Conservation (phyloP, 2,888 invertebrate genomes). For the Dione vanillae region DNA sequence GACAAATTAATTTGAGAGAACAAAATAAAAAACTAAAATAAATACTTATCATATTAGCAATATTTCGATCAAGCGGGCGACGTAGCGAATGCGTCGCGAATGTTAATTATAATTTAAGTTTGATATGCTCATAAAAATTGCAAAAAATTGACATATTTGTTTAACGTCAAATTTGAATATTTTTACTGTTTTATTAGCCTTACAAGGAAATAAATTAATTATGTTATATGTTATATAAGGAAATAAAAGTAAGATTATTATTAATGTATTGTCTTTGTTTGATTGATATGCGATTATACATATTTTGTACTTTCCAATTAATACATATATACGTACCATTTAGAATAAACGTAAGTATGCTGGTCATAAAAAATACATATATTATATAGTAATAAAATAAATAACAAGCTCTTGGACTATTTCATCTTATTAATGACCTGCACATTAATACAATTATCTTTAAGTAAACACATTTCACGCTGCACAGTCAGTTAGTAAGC, state of each 20-base stretch:
- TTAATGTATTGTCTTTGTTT: too few species aligned
- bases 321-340: too few species aligned
- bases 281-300: too few species aligned
- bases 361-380: not conserved
- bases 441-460: conserved; percentile 39
- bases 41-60: too few species aligned
- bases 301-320: too few species aligned
- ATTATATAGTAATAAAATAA: not conserved
- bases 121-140: not conserved
- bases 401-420: conserved; percentile 41
- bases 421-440: conserved; percentile 40
- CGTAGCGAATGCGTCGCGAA: too few species aligned
- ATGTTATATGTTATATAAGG: too few species aligned
- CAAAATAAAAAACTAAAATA: too few species aligned
- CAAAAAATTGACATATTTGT: not conserved
- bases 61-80: too few species aligned
- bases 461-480: conserved; percentile 35
- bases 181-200: not conserved
- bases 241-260: too few species aligned
- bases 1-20: too few species aligned
- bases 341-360: not conserved
- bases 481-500: conserved; percentile 35
- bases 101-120: too few species aligned
- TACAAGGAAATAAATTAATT: not conserved
- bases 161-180: not conserved